Percentiles rank a stretch among this genome's conserved stretches.
phyloP scores from a whole-genome alignment of 2,888 invertebrate species.

The Machimus rusticus region DNA sequence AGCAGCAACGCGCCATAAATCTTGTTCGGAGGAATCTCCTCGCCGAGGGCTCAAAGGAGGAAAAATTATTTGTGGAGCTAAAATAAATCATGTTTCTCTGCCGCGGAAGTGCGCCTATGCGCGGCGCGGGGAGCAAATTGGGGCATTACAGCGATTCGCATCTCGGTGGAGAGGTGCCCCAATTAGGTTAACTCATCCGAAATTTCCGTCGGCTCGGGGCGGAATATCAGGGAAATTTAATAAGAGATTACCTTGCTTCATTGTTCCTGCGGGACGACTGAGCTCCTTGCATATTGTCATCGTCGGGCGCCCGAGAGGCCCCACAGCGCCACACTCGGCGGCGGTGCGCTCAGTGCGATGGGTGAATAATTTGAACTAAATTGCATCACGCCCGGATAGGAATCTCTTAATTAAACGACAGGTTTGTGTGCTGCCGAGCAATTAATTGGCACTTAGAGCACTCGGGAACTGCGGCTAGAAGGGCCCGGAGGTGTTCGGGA shows the following conservation, averaged over 20 bases:
- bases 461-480: background rate
- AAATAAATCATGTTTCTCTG: background rate
- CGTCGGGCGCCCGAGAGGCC: background rate
- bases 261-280: background rate
- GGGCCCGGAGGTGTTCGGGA: background rate
- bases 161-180: background rate
- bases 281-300: background rate
- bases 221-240: conserved; percentile 11
- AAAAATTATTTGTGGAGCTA: background rate
- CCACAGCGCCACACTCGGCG: background rate
- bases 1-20: background rate
- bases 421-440: conserved; percentile 22
- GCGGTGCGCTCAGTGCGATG: background rate
- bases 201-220: background rate
- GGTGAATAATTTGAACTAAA: conserved; percentile 23
- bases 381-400: conserved; percentile 23
- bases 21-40: background rate
- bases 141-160: conserved; percentile 3
- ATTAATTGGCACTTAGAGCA: conserved; percentile 26
- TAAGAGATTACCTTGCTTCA: conserved; percentile 23
- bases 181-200: conserved; percentile 1
- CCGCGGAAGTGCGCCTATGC: background rate
- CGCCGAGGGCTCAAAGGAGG: background rate
- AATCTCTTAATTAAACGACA: conserved; percentile 34
- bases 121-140: background rate